phyloP scores from a whole-genome alignment of 2,113 vertebrate genomes.

The Eupsittula cactorum region DNA sequence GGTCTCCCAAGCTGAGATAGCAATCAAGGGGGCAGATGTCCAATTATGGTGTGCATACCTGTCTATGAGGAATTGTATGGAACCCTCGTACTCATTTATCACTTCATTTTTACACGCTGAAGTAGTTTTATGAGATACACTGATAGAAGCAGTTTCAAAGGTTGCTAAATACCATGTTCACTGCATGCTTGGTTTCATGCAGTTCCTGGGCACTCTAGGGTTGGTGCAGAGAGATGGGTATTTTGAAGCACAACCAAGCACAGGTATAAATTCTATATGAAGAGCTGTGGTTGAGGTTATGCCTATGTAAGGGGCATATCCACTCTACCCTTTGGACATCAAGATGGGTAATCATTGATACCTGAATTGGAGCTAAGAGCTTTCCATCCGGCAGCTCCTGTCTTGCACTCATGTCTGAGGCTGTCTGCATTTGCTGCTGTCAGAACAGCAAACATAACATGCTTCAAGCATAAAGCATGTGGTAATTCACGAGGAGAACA shows the following conservation, averaged over 20 bases:
- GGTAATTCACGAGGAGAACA: neutral
- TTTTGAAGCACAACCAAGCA: neutral
- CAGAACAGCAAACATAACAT: neutral
- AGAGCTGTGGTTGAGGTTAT: neutral
- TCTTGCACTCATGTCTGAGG: neutral
- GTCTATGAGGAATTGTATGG: neutral
- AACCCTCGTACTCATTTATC: neutral
- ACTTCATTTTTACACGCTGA: neutral
- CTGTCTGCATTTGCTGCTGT: neutral
- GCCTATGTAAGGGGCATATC: neutral
- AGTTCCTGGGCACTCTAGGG: neutral
- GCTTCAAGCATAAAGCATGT: accelerated
- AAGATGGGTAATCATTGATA: accelerated
- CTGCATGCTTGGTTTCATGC: neutral
- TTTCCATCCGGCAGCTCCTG: neutral
- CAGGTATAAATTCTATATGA: neutral
- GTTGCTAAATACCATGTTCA: neutral
- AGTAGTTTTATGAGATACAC: neutral
- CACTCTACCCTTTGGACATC: accelerated
- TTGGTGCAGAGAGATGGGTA: accelerated
- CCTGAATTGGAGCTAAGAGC: neutral
- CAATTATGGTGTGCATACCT: neutral
- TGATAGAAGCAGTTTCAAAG: neutral
- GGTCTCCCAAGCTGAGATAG: neutral
- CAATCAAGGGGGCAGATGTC: neutral